A percentile compares a stretch with the other conserved stretches of the same genome.
Evolutionary conservation across 2,113 vertebrate species (phyloP).

Genomic region (Progne subis): DNA sequence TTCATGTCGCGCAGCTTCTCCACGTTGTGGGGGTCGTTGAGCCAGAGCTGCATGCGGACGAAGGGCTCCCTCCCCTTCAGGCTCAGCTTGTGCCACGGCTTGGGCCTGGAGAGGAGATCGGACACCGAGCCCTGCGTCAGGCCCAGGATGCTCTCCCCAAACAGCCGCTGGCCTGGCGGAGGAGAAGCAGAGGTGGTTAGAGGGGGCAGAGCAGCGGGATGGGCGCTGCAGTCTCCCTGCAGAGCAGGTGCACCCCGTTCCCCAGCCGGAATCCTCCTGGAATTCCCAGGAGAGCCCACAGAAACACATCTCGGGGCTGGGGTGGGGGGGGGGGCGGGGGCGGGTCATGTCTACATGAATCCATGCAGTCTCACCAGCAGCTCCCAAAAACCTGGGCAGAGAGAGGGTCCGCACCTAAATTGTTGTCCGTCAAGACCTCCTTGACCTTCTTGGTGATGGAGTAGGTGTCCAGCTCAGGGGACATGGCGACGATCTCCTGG

Average conservation of each 20-base stretch:
- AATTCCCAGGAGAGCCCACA: background rate
- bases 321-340: too few species aligned
- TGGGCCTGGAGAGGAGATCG: constrained; percentile 95
- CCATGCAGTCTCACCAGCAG: background rate
- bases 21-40: constrained; percentile 94
- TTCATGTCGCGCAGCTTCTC: constrained; percentile 97
- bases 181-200: constrained; percentile 54
- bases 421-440: constrained; percentile 98
- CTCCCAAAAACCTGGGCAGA: background rate
- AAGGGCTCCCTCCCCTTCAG: constrained; percentile 97
- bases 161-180: constrained; percentile 91
- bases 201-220: background rate
- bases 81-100: constrained; percentile 98
- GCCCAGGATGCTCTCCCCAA: constrained; percentile 96
- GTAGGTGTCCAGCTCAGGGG: constrained; percentile 94
- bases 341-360: too few species aligned
- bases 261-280: background rate
- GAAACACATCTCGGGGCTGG: too few species aligned
- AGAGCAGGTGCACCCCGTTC: background rate
- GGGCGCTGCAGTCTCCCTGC: background rate
- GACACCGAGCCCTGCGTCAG: constrained; percentile 98
- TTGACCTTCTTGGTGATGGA: constrained; percentile 98
- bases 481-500: constrained; percentile 97
- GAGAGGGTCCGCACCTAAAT: constrained; percentile 82
- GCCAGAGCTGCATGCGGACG: constrained; percentile 98